phyloP scores from a whole-genome alignment of 2,113 vertebrate genomes.

The Oriolus oriolus region DNA sequence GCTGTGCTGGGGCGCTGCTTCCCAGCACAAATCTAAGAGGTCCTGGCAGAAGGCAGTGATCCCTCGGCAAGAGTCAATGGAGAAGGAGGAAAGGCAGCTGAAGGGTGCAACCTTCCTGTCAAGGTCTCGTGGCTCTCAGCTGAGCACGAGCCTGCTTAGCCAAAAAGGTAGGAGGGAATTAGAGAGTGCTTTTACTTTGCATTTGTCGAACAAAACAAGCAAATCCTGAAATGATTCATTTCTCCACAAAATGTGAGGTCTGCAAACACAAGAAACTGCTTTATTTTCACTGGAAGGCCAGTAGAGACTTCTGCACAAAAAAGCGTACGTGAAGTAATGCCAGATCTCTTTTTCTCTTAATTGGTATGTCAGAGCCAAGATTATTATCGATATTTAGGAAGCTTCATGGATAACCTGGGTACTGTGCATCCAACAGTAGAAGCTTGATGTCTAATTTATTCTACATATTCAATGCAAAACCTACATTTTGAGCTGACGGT shows the following conservation, averaged over 20 bases:
- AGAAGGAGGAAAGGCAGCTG: background rate
- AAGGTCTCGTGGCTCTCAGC: constrained; percentile 12
- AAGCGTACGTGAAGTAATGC: background rate
- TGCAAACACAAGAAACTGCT: background rate
- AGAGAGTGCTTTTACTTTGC: background rate
- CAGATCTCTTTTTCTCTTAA: background rate
- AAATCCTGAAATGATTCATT: background rate
- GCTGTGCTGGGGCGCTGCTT: background rate
- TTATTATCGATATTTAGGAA: background rate
- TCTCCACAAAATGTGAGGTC: background rate
- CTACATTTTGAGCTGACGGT: background rate
- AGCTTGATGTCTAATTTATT: background rate
- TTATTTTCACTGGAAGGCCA: background rate
- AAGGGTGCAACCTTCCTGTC: background rate
- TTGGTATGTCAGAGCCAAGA: background rate
- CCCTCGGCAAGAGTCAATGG: background rate
- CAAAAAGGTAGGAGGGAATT: background rate
- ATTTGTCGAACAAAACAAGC: background rate
- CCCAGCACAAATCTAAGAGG: background rate
- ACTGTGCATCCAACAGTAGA: background rate
- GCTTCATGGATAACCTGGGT: background rate
- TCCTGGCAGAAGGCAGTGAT: background rate
- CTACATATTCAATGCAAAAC: background rate
- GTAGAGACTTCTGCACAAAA: background rate
- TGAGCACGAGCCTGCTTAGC: constrained; percentile 19